phyloP scores from a whole-genome alignment of 2,797 vertebrate genomes.

The Cuculus canorus region DNA sequence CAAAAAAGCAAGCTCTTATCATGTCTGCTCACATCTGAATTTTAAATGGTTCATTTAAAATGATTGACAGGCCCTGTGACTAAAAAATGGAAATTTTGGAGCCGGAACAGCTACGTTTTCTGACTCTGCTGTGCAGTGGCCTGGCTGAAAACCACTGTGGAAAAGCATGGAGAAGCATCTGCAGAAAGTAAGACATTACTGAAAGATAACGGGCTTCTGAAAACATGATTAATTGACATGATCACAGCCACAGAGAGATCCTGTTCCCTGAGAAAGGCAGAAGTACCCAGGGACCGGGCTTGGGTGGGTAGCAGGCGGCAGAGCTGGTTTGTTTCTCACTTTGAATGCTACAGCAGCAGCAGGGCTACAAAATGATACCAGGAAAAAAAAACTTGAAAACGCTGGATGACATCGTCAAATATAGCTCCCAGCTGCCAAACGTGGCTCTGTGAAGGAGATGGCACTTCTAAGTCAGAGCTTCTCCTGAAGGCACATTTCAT shows the following conservation, averaged over 20 bases:
- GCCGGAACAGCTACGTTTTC: neutral
- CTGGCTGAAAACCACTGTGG: neutral
- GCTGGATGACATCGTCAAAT: rapidly evolving
- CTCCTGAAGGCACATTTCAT: neutral
- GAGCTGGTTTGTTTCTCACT: neutral
- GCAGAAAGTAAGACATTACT: neutral
- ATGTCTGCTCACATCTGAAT: neutral
- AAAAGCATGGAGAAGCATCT: neutral
- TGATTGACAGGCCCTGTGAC: neutral
- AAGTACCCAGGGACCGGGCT: neutral
- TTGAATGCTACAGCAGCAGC: neutral
- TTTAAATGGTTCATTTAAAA: neutral
- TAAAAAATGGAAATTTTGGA: neutral
- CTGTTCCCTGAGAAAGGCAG: rapidly evolving
- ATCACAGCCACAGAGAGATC: neutral
- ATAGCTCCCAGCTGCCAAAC: neutral
- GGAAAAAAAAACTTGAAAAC: neutral
- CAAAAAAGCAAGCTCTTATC: neutral
- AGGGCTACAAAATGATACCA: neutral
- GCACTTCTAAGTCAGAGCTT: neutral
- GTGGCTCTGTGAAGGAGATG: neutral
- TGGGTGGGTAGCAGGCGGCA: neutral
- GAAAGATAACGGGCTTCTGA: neutral
- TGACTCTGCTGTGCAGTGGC: neutral
- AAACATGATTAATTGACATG: neutral